A percentile compares a stretch with the other conserved stretches of the same genome.
These are phyloP conservation scores for Lissocephala sabroskyi DNA, from an alignment of 2,888 invertebrate species.

Conservation along the genomic window DNA sequence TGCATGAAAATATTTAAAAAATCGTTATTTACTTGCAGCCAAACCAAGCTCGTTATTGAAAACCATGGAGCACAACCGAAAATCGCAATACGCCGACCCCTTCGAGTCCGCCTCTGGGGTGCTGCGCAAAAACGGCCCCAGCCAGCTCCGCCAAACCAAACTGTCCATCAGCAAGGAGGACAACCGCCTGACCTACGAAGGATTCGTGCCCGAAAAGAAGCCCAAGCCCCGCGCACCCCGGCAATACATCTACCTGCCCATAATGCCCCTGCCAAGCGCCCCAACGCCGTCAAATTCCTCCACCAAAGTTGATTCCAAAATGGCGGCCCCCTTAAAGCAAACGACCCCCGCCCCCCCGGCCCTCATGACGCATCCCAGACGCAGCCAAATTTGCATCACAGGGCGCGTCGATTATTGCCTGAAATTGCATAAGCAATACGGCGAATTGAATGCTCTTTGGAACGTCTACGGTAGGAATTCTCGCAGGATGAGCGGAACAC, in stretches of 20 bases:
- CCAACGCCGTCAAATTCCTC: no score
- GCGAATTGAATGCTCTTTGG: conserved; percentile 55
- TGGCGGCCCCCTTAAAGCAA: no score
- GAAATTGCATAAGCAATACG: conserved; percentile 52
- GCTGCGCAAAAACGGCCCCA: conserved; percentile 33
- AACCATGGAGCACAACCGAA: conserved; percentile 15
- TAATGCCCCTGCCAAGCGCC: no score
- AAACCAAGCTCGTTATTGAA: conserved; percentile 15
- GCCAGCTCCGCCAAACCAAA: conserved; percentile 54
- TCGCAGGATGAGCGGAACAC: neutral
- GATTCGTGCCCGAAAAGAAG: conserved; percentile 38
- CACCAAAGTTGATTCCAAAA: no score
- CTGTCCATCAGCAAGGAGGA: conserved; percentile 36
- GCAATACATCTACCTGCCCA: conserved; percentile 23
- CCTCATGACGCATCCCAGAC: conserved; percentile 22
- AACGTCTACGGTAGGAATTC: conserved; percentile 60
- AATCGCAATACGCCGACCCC: conserved; percentile 23
- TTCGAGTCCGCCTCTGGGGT: conserved; percentile 47
- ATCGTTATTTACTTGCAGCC: conserved; percentile 9
- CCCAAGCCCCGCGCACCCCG: conserved; percentile 18
- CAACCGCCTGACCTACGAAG: conserved; percentile 37
- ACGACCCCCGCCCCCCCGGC: no score
- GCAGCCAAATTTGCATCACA: conserved; percentile 45
- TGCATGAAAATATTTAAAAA: no score
- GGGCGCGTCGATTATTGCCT: conserved; percentile 62